These are phyloP conservation scores for Prunella strophiata DNA, from an alignment of 2,797 vertebrate species.

Conservation along the genomic window DNA sequence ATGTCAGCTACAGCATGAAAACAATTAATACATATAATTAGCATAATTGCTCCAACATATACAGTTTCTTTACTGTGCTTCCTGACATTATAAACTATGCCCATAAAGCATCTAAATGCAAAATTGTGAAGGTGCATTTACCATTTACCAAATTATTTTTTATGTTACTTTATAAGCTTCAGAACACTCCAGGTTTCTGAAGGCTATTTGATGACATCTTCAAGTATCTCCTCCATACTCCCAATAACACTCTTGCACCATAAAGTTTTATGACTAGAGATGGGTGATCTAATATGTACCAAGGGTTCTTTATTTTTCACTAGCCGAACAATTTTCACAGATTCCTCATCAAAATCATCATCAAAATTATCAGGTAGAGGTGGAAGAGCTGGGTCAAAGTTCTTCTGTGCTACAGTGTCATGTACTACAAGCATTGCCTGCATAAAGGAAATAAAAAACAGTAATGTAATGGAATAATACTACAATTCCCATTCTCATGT, in stretches of 20 bases:
- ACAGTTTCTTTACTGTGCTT: neutral
- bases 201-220: neutral
- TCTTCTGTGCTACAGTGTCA: constrained; percentile 94
- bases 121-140: neutral
- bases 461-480: too few species aligned
- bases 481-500: neutral
- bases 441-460: neutral
- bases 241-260: neutral
- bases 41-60: neutral
- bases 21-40: neutral
- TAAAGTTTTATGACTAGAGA: neutral
- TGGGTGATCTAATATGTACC: constrained; percentile 71
- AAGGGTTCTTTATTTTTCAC: constrained; percentile 96
- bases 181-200: neutral
- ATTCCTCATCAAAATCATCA: constrained; percentile 92
- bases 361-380: constrained; percentile 89
- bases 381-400: constrained; percentile 91
- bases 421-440: constrained; percentile 93
- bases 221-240: neutral
- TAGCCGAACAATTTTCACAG: constrained; percentile 92
- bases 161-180: neutral
- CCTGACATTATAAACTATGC: neutral
- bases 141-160: neutral
- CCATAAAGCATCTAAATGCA: neutral
- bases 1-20: neutral